Base-by-base conservation (phyloP, 2,113 vertebrate species). In the Macquaria ambigua region DNA sequence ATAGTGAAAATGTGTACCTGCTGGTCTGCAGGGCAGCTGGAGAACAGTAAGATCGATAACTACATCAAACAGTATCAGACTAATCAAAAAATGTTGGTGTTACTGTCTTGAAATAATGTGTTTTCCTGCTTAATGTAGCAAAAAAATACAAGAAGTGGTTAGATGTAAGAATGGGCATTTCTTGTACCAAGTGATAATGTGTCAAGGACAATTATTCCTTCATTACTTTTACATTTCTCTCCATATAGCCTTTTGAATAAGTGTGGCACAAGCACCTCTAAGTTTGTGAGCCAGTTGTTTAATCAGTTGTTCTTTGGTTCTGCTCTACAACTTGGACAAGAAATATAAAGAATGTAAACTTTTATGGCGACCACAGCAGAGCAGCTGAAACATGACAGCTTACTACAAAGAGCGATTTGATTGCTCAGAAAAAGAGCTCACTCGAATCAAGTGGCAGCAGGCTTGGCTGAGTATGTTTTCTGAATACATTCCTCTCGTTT, bases 301-400 rank as follows among this genome's bases (percentile, higher is more conserved):
- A 59, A 56, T 77, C 67, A n/a, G 3, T 23, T 31, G 15, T 66
- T 82, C 43, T 66, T 23, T 55, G 28, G 34, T 64, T 82, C 16
- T 28, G 37, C 41, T 62, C 39, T 15, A 25, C 28, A 80, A 46
- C 77, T 53, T 66, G 41, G 52, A 81, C 18, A 66, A 77, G 59
- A 70, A 81, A 64, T 41, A n/a, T n/a, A n/a, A 48, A 74, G 6
- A 75, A 46, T 20, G 3, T 5, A 52, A 75, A 69, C 59, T 79
- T 75, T 68, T 25, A 52, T 69, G 73, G 61, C 21, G 55, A 71
- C 15, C 50, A 5, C 69, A 61, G 69, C 41, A 28, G 21, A 69
- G 37, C 34, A 61, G 21, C 25, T 25, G n/a, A 63, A 68, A 70
- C 62, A 46, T 3, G n/a, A n/a, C 46, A 48, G 69, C 55, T 21